Percentiles rank a stretch among this genome's conserved stretches.
phyloP scores from a whole-genome alignment of 2,797 vertebrate species.

The Arnoldichthys spilopterus region DNA sequence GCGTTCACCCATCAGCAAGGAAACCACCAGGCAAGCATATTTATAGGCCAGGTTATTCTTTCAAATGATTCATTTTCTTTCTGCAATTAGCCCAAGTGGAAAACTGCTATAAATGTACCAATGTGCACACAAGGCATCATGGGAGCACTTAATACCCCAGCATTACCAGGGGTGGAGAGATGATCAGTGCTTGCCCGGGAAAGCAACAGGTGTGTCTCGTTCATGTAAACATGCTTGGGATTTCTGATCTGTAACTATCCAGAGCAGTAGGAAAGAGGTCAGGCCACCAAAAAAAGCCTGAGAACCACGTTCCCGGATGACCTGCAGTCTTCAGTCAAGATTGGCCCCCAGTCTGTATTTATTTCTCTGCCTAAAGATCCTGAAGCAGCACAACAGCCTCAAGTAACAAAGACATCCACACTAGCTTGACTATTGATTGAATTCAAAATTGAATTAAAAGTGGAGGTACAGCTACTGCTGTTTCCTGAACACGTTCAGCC shows the following conservation, averaged over 20 bases:
- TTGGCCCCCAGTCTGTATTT: conserved; percentile 3
- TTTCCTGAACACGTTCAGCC: conserved; percentile 40
- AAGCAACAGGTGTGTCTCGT: conserved; percentile 58
- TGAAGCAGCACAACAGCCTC: neutral
- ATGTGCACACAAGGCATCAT: conserved; percentile 16
- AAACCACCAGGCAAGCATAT: conserved; percentile 43
- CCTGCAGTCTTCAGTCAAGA: neutral
- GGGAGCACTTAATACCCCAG: conserved; percentile 33
- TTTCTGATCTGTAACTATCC: conserved; percentile 51
- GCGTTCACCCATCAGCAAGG: conserved; percentile 40
- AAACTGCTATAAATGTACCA: conserved; percentile 54
- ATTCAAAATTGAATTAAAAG: conserved; percentile 31
- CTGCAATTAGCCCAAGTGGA: conserved; percentile 44
- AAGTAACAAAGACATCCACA: neutral
- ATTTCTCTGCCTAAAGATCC: neutral
- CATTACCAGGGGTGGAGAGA: conserved; percentile 50
- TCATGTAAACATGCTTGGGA: conserved; percentile 55
- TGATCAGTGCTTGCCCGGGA: conserved; percentile 52
- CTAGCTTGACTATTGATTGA: conserved; percentile 19
- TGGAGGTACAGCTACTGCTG: conserved; percentile 15
- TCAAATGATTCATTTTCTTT: conserved; percentile 48
- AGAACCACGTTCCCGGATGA: neutral
- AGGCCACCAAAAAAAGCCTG: neutral
- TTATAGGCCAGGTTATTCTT: conserved; percentile 48
- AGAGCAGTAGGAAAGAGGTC: conserved; percentile 35